Percentiles rank a stretch among this genome's conserved stretches.
Conservation (phyloP, 2,797 vertebrate species). For the Mormyrops boulengeri region DNA sequence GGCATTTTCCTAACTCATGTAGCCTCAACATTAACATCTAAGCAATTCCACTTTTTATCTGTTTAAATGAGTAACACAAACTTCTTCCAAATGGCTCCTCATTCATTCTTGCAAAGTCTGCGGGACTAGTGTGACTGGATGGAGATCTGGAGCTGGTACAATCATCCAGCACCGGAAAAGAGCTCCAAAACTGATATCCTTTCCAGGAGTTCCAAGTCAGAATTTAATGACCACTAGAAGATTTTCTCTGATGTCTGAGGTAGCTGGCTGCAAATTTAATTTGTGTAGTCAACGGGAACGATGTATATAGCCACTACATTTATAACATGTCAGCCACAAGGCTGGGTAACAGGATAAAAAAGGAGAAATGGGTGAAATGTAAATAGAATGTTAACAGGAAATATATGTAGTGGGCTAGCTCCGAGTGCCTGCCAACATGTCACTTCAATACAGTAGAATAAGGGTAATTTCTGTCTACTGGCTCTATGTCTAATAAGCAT, state of each 20-base stretch:
- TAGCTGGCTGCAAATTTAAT: not conserved
- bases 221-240: not conserved
- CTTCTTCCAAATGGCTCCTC: not conserved
- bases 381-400: not conserved
- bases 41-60: not conserved
- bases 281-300: not conserved
- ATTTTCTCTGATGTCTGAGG: not conserved
- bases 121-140: not conserved
- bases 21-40: not conserved
- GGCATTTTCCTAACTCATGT: not conserved
- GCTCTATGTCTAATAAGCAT: not conserved
- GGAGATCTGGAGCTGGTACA: not conserved
- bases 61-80: not conserved
- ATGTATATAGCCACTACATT: not conserved
- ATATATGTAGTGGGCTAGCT: not conserved
- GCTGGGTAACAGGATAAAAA: not conserved
- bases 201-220: not conserved
- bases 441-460: not conserved
- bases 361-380: not conserved
- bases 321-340: not conserved
- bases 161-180: not conserved
- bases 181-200: not conserved
- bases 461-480: not conserved
- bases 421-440: not conserved
- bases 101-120: not conserved